Conservation (phyloP, 2,113 vertebrate genomes). For the Cheilinus undulatus region DNA sequence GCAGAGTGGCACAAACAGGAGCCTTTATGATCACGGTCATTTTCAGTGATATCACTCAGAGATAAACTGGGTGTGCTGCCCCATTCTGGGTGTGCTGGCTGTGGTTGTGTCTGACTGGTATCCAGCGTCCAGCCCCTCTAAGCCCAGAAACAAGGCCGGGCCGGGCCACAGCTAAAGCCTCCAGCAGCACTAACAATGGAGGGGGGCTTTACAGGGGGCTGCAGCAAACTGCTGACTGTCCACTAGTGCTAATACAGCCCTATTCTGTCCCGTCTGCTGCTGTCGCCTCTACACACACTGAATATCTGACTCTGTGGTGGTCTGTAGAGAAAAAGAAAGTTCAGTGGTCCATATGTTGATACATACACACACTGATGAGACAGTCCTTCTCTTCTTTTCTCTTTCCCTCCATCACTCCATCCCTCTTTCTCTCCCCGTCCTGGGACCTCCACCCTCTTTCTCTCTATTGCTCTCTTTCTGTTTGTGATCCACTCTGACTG, state of each 20-base stretch:
- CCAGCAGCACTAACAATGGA: constrained; percentile 75
- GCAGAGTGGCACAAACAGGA: background rate
- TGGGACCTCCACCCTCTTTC: constrained; percentile 50
- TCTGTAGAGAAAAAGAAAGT: constrained; percentile 36
- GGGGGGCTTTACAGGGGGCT: constrained; percentile 74
- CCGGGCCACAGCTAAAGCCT: constrained; percentile 77
- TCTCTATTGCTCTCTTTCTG: constrained; percentile 37
- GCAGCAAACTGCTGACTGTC: constrained; percentile 85
- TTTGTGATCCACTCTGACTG: constrained; percentile 28
- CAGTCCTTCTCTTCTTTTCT: constrained; percentile 20
- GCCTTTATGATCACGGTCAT: no score
- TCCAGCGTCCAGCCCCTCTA: constrained; percentile 76
- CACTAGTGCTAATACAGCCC: constrained; percentile 72
- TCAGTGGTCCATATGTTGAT: constrained; percentile 39
- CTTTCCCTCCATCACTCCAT: constrained; percentile 11
- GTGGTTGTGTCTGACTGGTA: constrained; percentile 67
- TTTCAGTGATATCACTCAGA: background rate
- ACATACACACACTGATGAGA: constrained; percentile 29
- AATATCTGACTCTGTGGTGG: background rate
- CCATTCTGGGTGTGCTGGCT: constrained; percentile 10
- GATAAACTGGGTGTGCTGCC: constrained; percentile 24
- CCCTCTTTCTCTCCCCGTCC: constrained; percentile 12
- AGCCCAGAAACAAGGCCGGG: constrained; percentile 81
- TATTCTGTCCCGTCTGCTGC: constrained; percentile 70
- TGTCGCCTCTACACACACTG: constrained; percentile 35